phyloP scores from a whole-genome alignment of 2,888 invertebrate species.

The Byasa hedistus region DNA sequence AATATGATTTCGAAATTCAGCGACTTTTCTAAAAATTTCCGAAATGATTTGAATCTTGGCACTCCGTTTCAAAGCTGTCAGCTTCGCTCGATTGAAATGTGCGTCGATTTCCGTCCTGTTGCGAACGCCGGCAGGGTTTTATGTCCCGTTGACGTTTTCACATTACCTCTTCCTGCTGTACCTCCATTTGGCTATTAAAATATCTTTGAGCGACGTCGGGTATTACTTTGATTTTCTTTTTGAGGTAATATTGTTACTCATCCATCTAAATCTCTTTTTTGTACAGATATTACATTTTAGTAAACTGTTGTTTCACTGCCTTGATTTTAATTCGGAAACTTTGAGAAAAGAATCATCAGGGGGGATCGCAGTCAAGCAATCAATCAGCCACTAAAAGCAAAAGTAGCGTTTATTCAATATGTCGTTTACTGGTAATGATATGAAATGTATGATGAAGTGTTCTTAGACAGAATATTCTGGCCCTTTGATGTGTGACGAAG shows the following conservation, averaged over 20 bases:
- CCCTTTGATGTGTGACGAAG: too few species aligned
- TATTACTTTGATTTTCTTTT: neutral
- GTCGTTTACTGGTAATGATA: too few species aligned
- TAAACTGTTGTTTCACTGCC: neutral
- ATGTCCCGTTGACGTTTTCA: slow-evolving; percentile 1
- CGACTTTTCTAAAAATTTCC: slow-evolving; percentile 1
- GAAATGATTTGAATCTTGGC: neutral
- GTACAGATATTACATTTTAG: neutral
- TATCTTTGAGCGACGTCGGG: neutral
- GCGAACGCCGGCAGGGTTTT: slow-evolving; percentile 11
- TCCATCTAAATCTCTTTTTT: neutral
- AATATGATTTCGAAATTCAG: neutral
- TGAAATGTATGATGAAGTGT: too few species aligned
- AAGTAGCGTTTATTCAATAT: too few species aligned
- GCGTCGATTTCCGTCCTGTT: slow-evolving; percentile 23
- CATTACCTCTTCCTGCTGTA: slow-evolving; percentile 1
- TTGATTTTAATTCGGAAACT: neutral
- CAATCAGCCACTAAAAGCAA: too few species aligned
- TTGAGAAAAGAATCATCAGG: too few species aligned
- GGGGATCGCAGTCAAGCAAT: too few species aligned
- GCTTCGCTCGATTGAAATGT: slow-evolving; percentile 19
- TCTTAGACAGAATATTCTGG: too few species aligned
- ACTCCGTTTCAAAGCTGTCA: slow-evolving; percentile 15
- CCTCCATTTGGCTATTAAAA: slow-evolving; percentile 1
- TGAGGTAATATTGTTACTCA: neutral